These are phyloP conservation scores for Acrocera orbiculus DNA, from an alignment of 2,888 invertebrate genomes.

Conservation along the genomic window DNA sequence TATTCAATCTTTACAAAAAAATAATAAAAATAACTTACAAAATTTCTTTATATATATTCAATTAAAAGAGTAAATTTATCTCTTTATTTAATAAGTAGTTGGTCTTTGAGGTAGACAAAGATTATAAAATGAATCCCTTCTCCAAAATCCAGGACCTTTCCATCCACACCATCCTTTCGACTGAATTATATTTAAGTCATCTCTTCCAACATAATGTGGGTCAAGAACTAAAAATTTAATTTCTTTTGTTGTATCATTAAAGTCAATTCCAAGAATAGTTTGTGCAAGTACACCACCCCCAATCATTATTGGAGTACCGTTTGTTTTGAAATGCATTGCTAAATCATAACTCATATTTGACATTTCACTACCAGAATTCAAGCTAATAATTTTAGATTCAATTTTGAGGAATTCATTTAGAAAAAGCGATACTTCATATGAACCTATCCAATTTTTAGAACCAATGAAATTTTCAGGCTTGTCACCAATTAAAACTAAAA, in stretches of 20 bases:
- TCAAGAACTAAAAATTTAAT: conserved; percentile 89
- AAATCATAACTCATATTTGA: conserved; percentile 62
- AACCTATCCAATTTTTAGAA: conserved; percentile 94
- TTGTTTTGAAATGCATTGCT: conserved; percentile 73
- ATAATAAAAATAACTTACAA: too few relatives aligned
- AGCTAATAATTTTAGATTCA: conserved; percentile 64
- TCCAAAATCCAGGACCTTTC: conserved; percentile 92
- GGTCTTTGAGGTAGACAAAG: conserved; percentile 70
- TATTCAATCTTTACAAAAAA: too few relatives aligned
- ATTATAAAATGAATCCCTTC: conserved; percentile 87
- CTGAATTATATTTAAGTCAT: conserved; percentile 55
- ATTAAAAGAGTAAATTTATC: too few relatives aligned
- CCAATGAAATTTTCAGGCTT: conserved; percentile 75
- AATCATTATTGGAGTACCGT: conserved; percentile 97
- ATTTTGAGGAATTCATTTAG: conserved; percentile 64
- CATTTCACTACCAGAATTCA: conserved; percentile 72
- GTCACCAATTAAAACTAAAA: conserved; percentile 86
- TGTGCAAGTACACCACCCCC: conserved; percentile 97
- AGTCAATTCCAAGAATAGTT: conserved; percentile 90
- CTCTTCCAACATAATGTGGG: conserved; percentile 90
- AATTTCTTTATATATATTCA: not conserved
- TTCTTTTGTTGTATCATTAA: conserved; percentile 59
- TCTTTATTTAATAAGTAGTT: conserved; percentile 20
- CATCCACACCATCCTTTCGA: conserved; percentile 94
- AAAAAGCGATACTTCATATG: conserved; percentile 89